Base-by-base conservation (phyloP, 35 echinoderm and acorn worm species). In the Apostichopus japonicus region DNA sequence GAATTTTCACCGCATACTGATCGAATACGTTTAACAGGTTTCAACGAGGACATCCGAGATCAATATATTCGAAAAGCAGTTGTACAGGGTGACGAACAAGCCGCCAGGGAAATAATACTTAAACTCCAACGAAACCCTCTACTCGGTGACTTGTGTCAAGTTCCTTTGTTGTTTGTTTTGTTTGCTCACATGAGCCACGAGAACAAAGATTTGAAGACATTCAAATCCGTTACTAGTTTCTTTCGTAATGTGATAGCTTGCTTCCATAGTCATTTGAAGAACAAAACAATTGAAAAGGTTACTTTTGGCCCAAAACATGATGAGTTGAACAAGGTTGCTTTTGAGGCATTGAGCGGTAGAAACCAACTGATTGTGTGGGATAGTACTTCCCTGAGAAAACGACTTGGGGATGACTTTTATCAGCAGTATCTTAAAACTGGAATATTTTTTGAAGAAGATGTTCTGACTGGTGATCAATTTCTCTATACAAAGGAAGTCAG, bases 111-210 rank as follows among this genome's bases (percentile, higher is more conserved):
- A 13, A 81, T 81, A 25, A 81, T 11, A 53, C 6, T 23, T 6
- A 55, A 81, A 23, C 25, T 81, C 8, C 79, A 81, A 44, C 10
- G 27, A 23, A 81, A 81, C 25, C 79, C 79, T 5, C 21, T 81
- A 17, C 79, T 81, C 1, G 54, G 79, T 15, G 79, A 81, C 6
- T 10, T 81, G 5, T 81, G 79, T 81, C 21, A 55, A 17, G 79
- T 81, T 25, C 79, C 79, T 8, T 25, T 81, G 11, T 81, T 81
- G 6, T 81, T 81, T 81, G 79, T 81, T 81, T 11, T 81, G 79
- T 81, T 81, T 55, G 79, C 79, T 17, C 79, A 81, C 79, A 81
- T 81, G 21, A 55, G 21, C 10, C 54, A 81, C 17, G 79, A 81
- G 79, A 81, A 17, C 7, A 25, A 53, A 53, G 6, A 25, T 5